Conservation (phyloP, 2,113 vertebrate species). For the Tretioscincus oriximinensis region DNA sequence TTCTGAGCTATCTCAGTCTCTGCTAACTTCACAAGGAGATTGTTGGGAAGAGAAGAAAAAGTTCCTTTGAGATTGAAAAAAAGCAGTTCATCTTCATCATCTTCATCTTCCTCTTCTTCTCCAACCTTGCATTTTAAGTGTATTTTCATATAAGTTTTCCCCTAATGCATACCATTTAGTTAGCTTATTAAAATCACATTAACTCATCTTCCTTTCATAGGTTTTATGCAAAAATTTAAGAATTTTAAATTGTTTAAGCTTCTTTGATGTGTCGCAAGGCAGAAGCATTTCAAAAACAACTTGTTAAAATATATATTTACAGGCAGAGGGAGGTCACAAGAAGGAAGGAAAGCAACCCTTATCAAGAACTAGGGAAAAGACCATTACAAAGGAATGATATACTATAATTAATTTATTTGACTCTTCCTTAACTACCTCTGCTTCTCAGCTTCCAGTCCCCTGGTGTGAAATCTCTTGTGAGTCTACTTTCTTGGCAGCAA, state of each 20-base stretch:
- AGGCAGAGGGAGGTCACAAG: not conserved
- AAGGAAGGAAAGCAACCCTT: not conserved
- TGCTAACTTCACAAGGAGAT: too few relatives aligned
- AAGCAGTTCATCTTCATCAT: too few relatives aligned
- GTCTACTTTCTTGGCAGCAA: conserved; percentile 21
- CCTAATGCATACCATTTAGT: not conserved
- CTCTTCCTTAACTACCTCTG: conserved; percentile 28
- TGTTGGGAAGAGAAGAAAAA: too few relatives aligned
- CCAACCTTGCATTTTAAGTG: too few relatives aligned
- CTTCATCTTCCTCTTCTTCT: too few relatives aligned
- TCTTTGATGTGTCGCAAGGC: conserved; percentile 3
- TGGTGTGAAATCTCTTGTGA: conserved; percentile 32
- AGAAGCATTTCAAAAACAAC: not conserved
- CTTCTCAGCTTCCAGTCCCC: conserved; percentile 13
- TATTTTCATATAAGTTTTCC: too few relatives aligned
- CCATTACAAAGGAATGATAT: conserved; percentile 36
- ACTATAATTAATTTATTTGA: conserved; percentile 42
- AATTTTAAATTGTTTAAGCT: not conserved
- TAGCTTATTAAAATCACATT: not conserved
- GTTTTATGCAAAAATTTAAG: not conserved
- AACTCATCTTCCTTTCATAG: not conserved
- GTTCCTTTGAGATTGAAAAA: too few relatives aligned
- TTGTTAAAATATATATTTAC: not conserved
- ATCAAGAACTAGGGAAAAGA: conserved; percentile 36
- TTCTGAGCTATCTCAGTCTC: too few relatives aligned